Percentiles rank a stretch among this genome's conserved stretches.
These are phyloP conservation scores for Andrena bucephala DNA, from an alignment of 2,888 invertebrate genomes.

Conservation along the genomic window DNA sequence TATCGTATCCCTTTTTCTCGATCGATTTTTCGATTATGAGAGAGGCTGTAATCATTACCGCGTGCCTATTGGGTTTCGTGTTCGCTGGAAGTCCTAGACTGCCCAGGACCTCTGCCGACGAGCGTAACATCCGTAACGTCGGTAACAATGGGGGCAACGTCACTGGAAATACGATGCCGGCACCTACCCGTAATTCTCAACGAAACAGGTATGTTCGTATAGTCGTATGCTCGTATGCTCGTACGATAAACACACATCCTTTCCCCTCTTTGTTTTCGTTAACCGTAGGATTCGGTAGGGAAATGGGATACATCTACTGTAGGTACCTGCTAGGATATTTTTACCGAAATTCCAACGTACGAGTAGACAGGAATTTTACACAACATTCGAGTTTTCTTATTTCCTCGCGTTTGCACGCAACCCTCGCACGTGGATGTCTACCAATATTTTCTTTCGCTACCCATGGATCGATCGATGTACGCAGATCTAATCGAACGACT, in stretches of 20 bases:
- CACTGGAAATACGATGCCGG: conserved; percentile 75
- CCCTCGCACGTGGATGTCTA: too few species aligned
- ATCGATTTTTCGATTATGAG: conserved; percentile 73
- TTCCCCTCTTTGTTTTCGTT: too few species aligned
- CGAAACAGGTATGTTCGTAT: conserved; percentile 76
- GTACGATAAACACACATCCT: not conserved
- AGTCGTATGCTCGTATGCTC: not conserved
- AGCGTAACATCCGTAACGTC: conserved; percentile 80
- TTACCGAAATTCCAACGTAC: too few species aligned
- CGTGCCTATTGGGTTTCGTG: conserved; percentile 80
- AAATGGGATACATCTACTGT: too few species aligned
- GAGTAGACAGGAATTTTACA: too few species aligned
- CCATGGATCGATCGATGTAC: too few species aligned
- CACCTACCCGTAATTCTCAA: conserved; percentile 75
- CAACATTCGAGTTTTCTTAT: too few species aligned
- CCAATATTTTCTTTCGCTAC: too few species aligned
- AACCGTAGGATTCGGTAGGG: too few species aligned
- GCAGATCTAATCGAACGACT: too few species aligned
- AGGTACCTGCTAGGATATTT: too few species aligned
- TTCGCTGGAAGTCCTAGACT: conserved; percentile 81
- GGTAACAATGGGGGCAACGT: conserved; percentile 73
- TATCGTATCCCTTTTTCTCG: conserved; percentile 12
- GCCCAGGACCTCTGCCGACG: conserved; percentile 82
- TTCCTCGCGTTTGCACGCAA: too few species aligned
- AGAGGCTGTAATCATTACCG: conserved; percentile 78